phyloP scores from a whole-genome alignment of 2,797 vertebrate genomes.

The Phalloptychus januarius region DNA sequence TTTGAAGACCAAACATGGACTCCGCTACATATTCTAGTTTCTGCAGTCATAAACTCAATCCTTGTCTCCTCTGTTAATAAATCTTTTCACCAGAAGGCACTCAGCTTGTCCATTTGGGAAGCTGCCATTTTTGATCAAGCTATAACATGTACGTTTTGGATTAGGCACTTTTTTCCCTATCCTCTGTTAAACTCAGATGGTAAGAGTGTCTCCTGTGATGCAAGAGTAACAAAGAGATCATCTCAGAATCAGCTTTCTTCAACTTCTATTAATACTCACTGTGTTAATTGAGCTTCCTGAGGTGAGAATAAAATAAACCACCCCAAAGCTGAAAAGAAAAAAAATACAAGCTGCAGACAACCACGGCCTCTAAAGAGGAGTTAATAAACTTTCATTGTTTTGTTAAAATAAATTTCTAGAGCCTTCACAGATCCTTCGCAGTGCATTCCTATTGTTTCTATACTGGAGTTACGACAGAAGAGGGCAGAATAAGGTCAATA shows the following conservation, averaged over 20 bases:
- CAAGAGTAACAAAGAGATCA: neutral
- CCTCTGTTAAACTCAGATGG: neutral
- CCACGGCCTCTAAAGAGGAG: neutral
- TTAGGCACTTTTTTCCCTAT: neutral
- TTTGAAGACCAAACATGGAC: neutral
- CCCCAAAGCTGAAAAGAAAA: neutral
- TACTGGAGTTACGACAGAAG: conserved; percentile 55
- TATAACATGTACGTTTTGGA: neutral
- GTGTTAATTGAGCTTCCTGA: neutral
- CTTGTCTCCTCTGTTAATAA: neutral
- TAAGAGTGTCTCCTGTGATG: neutral
- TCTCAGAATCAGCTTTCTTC: neutral
- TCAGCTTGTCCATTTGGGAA: neutral
- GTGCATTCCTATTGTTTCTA: conserved; percentile 27
- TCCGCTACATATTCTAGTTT: neutral
- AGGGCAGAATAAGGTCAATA: conserved; percentile 58
- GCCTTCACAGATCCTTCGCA: neutral
- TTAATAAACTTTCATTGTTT: neutral
- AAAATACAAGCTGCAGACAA: neutral
- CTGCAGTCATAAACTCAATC: neutral
- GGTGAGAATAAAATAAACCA: neutral
- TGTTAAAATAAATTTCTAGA: neutral
- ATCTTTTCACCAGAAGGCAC: neutral
- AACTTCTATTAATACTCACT: neutral
- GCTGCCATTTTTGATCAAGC: neutral